Base-by-base conservation (phyloP, 2,888 invertebrate species). In the Silvanus unidentatus region DNA sequence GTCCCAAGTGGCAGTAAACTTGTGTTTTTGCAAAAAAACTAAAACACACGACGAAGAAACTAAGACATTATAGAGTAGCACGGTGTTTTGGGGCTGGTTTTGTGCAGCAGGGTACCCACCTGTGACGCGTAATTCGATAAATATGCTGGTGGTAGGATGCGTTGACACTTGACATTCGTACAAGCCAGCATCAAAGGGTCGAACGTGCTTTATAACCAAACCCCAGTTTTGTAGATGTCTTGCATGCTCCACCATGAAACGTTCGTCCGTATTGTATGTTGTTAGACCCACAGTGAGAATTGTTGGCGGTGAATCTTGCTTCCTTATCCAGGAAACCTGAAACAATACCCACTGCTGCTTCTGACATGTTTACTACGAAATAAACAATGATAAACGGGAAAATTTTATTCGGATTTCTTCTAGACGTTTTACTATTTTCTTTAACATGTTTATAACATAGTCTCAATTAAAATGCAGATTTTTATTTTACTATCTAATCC, bases 131-230 rank as follows among this genome's bases (percentile, higher is more conserved):
- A 87, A 75, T 64, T 86, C 82, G 47, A 85, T 81, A 63, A 83
- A 80, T 64, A 86, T 81, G 57, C 84, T 84, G 57, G 83, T 78
- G 14, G 86, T 84, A 12, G 87, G 87, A 73, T 87, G 84, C 40
- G 86, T 86, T 39, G 86, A 86, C 65, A 87, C 82, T 77, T 87
- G 86, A 72, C 87, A 87, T 77, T 86, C 83, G 65, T 86, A 87
- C 41, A 81, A 73, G 27, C 86, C 87, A 35, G 80, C 81, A 63
- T 87, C 87, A 14, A 81, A 76, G 50, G 77, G 75, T 59, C 79
- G 80, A 30, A 86, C 83, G 39, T 82, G 81, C 62, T 82, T 81
- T 62, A 86, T 84, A 50, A 79, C 76, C 13, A 80, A 70, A 42
- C 73, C 75, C 80, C 80, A 80, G 65, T 80, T 80, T 9, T 80